A percentile compares a stretch with the other conserved stretches of the same genome.
Evolutionary conservation across 1,140 invertebrate species (phyloP).

Genomic region (Listronotus oregonensis): DNA sequence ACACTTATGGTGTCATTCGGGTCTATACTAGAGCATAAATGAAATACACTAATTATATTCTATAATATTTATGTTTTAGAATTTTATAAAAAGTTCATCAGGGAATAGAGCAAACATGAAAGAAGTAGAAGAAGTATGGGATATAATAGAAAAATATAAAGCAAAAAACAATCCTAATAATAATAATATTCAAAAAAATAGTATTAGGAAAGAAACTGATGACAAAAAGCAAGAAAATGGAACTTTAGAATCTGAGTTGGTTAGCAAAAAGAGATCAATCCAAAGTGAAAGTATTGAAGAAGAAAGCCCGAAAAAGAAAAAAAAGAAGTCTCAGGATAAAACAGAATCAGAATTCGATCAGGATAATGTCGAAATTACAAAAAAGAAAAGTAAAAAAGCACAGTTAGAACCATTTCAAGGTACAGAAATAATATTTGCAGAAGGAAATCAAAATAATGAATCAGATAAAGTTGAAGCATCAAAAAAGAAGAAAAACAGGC

Average conservation of each 20-base stretch:
- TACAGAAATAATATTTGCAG: neutral
- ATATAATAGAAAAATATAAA: constrained; percentile 70
- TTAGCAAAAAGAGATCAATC: constrained; percentile 33
- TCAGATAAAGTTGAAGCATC: neutral
- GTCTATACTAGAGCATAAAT: too few species aligned
- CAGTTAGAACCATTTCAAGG: neutral
- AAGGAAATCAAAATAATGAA: neutral
- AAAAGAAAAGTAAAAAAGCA: constrained; percentile 35
- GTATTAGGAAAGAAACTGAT: constrained; percentile 24
- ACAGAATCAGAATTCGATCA: constrained; percentile 37
- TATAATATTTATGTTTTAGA: constrained; percentile 55
- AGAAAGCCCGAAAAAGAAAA: constrained; percentile 19
- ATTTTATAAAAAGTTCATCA: constrained; percentile 69
- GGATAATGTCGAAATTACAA: constrained; percentile 16
- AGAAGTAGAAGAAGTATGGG: constrained; percentile 70
- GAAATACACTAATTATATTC: too few species aligned
- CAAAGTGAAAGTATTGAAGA: constrained; percentile 15
- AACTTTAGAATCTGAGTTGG: constrained; percentile 12
- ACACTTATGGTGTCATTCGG: too few species aligned
- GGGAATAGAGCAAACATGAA: constrained; percentile 61
- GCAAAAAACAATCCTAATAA: constrained; percentile 16
- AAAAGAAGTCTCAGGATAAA: constrained; percentile 36
- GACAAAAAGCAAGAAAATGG: constrained; percentile 39
- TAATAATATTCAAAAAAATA: constrained; percentile 19
- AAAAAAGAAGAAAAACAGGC: constrained; percentile 26